Evolutionary conservation across 2,888 invertebrate species (phyloP), one percentile per base, ranked within the genome.

Genomic region (Dicyrtoma fusca): DNA sequence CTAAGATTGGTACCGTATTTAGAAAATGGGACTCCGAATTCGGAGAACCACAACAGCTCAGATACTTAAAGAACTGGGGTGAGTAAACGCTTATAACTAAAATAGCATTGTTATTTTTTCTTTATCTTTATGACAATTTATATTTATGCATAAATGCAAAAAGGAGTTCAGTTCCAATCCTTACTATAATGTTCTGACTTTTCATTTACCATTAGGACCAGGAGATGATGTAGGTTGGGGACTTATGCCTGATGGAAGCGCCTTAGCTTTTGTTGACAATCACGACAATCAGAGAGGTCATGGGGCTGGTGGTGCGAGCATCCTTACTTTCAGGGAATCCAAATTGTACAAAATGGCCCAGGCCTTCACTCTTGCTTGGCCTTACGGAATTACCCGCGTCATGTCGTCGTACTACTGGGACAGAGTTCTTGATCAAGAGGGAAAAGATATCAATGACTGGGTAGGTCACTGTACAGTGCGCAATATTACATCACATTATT

Each of bases 311-410:
- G 76, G 81, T 42, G 75, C 49, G 5, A 72, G 59, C 49, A 76
- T 81, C 49, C 64, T 81, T 5, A 81, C 81, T 6, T 78, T 79
- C 76, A 64, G 75, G 21, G 78, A 76, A 14, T n/a, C 76, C n/a
- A 42, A 73, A 44, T 14, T 76, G 71, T 78, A 80, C 61, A 78
- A 87, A 85, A 87, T 87, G 86, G 95, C 94, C 0, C 89, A 89
- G 3, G 92, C 92, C 0, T 95, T 94, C 83, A 92, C 91, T 88
- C 85, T 97, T 83, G 93, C 95, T 0, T 91, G 91, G 87, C 90
- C 92, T 0, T 93, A 92, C 78, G 92, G 92, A 1, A 86, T 88
- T 73, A 89, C 92, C 0, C 88, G 92, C 63, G 84, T 95, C 66
- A 94, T 97, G 92, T 76, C 76, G 0, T 78, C 78, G 0, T 80